These are phyloP conservation scores for Lobophora halterata DNA, from an alignment of 2,888 invertebrate species.

Conservation along the genomic window DNA sequence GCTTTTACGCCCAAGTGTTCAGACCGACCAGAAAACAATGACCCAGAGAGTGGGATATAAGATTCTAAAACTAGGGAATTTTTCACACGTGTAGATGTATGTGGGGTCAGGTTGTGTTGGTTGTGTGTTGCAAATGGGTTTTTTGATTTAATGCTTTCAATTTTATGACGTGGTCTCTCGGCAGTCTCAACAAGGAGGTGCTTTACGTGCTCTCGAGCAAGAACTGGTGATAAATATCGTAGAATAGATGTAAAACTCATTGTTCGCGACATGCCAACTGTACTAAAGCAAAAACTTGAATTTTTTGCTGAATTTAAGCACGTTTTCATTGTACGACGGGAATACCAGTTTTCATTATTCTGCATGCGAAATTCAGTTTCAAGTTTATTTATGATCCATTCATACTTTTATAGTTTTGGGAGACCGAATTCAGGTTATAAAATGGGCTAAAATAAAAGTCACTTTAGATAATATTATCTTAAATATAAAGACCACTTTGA, in stretches of 20 bases:
- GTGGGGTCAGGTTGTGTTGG: constrained; percentile 41
- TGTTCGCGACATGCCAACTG: too few species aligned
- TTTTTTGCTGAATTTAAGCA: too few species aligned
- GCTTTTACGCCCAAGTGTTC: constrained; percentile 64
- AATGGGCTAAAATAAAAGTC: too few species aligned
- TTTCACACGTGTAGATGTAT: constrained; percentile 20
- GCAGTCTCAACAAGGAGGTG: constrained; percentile 56
- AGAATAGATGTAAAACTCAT: constrained; percentile 40
- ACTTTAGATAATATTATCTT: too few species aligned
- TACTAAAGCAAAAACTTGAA: too few species aligned
- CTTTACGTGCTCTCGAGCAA: constrained; percentile 42
- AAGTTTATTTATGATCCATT: too few species aligned
- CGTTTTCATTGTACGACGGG: too few species aligned
- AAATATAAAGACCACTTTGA: too few species aligned
- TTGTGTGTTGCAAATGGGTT: constrained; percentile 46
- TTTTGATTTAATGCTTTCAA: constrained; percentile 65
- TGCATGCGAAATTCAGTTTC: too few species aligned
- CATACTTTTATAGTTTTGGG: too few species aligned
- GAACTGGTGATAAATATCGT: constrained; percentile 48
- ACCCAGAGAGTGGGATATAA: constrained; percentile 31
- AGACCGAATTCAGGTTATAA: too few species aligned
- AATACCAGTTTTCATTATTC: too few species aligned
- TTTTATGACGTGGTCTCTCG: constrained; percentile 56
- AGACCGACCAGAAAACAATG: constrained; percentile 42
- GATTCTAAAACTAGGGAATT: constrained; percentile 20